Evolutionary conservation across 2,113 vertebrate species (phyloP).

Genomic region (Romanogobio albipinnatus): DNA sequence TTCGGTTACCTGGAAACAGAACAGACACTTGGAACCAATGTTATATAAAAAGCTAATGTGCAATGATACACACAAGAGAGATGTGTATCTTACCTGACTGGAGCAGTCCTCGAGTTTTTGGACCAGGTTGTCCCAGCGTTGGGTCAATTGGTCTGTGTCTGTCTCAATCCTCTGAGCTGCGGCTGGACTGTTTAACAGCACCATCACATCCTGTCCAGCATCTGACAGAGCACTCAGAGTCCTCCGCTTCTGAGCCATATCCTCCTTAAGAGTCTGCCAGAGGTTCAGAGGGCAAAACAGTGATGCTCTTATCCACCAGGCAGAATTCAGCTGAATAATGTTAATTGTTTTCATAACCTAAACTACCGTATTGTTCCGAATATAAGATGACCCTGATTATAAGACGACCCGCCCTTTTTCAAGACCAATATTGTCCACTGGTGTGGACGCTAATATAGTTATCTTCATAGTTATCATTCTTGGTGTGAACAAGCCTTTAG

Average conservation of each 20-base stretch:
- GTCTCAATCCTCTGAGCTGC: slow-evolving; percentile 79
- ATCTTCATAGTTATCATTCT: too few species aligned
- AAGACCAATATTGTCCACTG: too few species aligned
- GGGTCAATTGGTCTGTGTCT: slow-evolving; percentile 87
- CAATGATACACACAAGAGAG: not conserved
- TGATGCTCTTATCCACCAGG: not conserved
- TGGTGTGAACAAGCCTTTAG: too few species aligned
- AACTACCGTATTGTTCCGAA: not conserved
- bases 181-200: slow-evolving; percentile 78
- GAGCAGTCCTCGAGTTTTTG: slow-evolving; percentile 95
- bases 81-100: slow-evolving; percentile 81
- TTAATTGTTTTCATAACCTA: not conserved
- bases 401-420: too few species aligned
- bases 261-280: slow-evolving; percentile 89
- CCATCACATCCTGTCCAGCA: slow-evolving; percentile 85
- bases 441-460: too few species aligned
- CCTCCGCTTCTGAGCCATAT: slow-evolving; percentile 91
- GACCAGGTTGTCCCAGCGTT: slow-evolving; percentile 93
- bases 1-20: slow-evolving; percentile 82
- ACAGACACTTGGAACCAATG: not conserved
- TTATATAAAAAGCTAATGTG: not conserved
- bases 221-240: slow-evolving; percentile 88
- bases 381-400: too few species aligned
- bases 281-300: slow-evolving; percentile 5
- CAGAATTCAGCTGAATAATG: not conserved